Conservation (phyloP, 2,888 invertebrate genomes). For the Mystacides longicornis region DNA sequence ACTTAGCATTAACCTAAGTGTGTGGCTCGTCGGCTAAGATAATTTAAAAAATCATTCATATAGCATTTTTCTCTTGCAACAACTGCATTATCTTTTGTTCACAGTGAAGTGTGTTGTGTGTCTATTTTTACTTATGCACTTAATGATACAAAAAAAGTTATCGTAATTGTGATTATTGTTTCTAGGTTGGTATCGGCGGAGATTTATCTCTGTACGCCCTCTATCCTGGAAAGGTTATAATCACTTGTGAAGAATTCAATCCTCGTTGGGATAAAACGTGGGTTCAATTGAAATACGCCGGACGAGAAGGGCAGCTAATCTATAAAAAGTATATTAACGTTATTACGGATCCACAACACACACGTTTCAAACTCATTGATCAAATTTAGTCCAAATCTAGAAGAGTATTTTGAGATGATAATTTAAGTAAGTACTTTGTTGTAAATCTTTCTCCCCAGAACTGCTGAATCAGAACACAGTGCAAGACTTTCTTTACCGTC, state of each 20-base stretch:
- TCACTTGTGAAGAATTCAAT: slow-evolving; percentile 76
- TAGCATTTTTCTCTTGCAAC: too few relatives aligned
- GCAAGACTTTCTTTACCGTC: too few relatives aligned
- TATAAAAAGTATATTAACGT: slow-evolving; percentile 83
- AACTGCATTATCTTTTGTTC: too few relatives aligned
- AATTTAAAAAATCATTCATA: too few relatives aligned
- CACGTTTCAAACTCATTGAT: slow-evolving; percentile 69
- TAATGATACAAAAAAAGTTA: too few relatives aligned
- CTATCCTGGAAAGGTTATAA: slow-evolving; percentile 67
- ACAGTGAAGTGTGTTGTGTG: too few relatives aligned
- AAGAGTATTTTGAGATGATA: not conserved
- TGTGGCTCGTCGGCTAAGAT: too few relatives aligned
- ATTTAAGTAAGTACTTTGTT: not conserved
- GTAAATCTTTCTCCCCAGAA: too few relatives aligned
- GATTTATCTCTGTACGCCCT: slow-evolving; percentile 77
- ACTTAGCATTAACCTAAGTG: too few relatives aligned
- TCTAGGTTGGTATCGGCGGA: slow-evolving; percentile 73
- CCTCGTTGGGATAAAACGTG: slow-evolving; percentile 73
- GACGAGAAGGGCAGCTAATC: slow-evolving; percentile 57
- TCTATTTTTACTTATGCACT: too few relatives aligned
- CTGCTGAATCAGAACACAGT: too few relatives aligned
- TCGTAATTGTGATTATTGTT: too few relatives aligned
- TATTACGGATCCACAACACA: slow-evolving; percentile 69
- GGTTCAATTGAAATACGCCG: slow-evolving; percentile 58
- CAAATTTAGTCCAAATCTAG: slow-evolving; percentile 49